These are phyloP conservation scores for Leucophenga maculata DNA, from an alignment of 2,888 invertebrate species.

Conservation along the genomic window DNA sequence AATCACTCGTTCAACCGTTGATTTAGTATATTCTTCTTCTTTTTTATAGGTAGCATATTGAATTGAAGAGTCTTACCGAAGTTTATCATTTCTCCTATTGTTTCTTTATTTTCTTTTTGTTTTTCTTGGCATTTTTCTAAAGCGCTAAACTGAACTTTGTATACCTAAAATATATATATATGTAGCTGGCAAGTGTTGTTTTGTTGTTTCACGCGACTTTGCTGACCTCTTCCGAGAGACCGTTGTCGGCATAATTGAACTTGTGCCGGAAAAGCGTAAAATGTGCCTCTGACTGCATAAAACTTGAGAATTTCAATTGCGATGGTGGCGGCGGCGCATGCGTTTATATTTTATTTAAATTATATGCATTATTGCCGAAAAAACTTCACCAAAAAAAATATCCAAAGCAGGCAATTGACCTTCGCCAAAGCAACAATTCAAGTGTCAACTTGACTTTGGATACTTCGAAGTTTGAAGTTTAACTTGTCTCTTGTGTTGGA, in stretches of 20 bases:
- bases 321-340: no score
- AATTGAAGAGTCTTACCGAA: no score
- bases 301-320: no score
- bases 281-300: conserved; percentile 16
- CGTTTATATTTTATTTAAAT: no score
- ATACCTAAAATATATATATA: no score
- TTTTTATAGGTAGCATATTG: no score
- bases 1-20: no score
- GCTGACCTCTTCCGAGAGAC: conserved; percentile 47
- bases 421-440: conserved; percentile 36
- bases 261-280: conserved; percentile 34
- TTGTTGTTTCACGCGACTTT: conserved; percentile 36
- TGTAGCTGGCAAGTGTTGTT: conserved; percentile 3
- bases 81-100: neutral
- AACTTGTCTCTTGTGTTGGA: no score
- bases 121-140: neutral
- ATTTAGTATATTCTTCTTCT: no score
- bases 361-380: no score
- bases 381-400: no score
- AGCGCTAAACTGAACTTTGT: neutral
- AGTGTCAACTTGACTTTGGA: conserved; percentile 23
- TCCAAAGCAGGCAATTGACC: neutral
- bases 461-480: conserved; percentile 5
- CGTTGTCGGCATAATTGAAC: conserved; percentile 26
- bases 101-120: neutral